Evolutionary conservation across 2,113 vertebrate species (phyloP).

Genomic region (Gymnorhina tibicen): DNA sequence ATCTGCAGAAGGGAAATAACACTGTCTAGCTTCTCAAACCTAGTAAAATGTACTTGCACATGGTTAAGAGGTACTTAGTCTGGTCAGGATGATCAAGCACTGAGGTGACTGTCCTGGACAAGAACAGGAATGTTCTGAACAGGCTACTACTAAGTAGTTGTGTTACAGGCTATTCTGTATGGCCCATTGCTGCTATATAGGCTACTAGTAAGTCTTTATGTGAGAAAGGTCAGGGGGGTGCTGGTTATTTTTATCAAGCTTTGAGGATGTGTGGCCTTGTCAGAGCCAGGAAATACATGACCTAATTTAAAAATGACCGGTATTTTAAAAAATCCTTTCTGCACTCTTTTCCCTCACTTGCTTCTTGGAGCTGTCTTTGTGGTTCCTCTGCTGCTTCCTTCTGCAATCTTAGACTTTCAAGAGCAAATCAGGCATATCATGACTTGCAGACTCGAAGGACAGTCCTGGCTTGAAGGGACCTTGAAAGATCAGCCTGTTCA

Average conservation of each 20-base stretch:
- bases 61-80: accelerated
- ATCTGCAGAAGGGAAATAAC: not conserved
- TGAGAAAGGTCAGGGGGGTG: not conserved
- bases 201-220: accelerated
- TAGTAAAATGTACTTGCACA: not conserved
- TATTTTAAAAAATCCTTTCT: not conserved
- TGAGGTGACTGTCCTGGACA: not conserved
- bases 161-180: not conserved
- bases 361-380: not conserved
- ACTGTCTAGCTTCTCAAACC: not conserved
- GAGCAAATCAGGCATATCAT: not conserved
- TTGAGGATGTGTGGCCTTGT: not conserved
- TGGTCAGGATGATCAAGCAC: not conserved
- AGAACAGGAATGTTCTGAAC: not conserved
- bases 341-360: not conserved
- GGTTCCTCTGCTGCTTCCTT: not conserved
- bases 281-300: not conserved
- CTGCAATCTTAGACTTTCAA: not conserved
- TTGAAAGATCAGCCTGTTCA: not conserved
- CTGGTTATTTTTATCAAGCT: not conserved
- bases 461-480: not conserved
- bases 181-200: too few species aligned
- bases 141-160: too few species aligned
- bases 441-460: not conserved
- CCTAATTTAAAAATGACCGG: not conserved